Evolutionary conservation across 2,888 invertebrate species (phyloP), one percentile per base, ranked within the genome.

Genomic region (Calliphora vomitoria): DNA sequence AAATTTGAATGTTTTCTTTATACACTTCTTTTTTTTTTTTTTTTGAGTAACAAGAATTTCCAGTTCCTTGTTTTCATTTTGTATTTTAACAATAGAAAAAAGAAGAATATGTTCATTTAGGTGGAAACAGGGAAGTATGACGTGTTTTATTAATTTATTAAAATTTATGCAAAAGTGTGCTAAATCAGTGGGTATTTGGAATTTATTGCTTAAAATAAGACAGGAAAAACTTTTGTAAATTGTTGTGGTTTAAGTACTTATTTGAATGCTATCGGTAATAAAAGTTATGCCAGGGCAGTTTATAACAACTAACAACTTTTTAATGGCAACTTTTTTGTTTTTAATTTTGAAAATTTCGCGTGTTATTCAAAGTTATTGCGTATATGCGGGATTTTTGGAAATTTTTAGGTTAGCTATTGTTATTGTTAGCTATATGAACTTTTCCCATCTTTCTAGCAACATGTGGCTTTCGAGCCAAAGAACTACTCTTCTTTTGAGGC

Each of bases 111-210:
- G 20, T 55, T 55, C 3, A 55, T 55, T 55, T 20, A 20, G 20
- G 55, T 55, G 55, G 10, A 55, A 55, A 55, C 8, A 2, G 18
- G 20, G 2, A 35, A 11, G 44, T 13, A 10, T 20, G 20, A 20
- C 55, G 55, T 55, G 55, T 18, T 55, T 20, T 20, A 55, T 18
- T 10, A 55, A 18, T 55, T 55, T 55, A 55, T 55, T 55, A 55
- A 55, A 20, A 55, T 55, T 55, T 55, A 55, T 55, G 55, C 55
- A 18, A 55, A 55, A 20, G 18, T 20, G 55, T 55, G 55, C 8
- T 8, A 10, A 55, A 6, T 1, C 55, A 55, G 20, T 10, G 11
- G 8, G 3, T 10, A 20, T 55, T 55, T 20, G 18, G 18, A 55
- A 55, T 13, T 55, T 4, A 50, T 50, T n/a, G 2, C 2, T 50